Evolutionary conservation across 1,140 invertebrate genomes (phyloP).

Genomic region (Diachasma alloeum): DNA sequence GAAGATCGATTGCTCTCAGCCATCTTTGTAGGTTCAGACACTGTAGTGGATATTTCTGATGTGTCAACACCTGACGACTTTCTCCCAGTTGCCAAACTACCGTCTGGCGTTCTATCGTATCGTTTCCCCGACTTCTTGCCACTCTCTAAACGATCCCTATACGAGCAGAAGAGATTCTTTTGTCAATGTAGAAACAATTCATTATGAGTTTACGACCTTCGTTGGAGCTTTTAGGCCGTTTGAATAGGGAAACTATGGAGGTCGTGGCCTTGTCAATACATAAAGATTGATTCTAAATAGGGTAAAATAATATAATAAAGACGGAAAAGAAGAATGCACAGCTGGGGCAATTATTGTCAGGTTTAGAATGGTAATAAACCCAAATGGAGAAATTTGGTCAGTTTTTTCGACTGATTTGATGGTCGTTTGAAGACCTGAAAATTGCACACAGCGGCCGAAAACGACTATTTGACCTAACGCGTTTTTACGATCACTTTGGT

Average conservation of each 20-base stretch:
- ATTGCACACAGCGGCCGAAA: no score
- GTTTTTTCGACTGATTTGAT: no score
- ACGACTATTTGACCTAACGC: no score
- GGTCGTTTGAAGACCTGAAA: no score
- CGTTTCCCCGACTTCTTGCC: slow-evolving; percentile 19
- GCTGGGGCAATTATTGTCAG: neutral
- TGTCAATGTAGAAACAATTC: neutral
- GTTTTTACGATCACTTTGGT: no score
- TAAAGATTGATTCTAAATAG: neutral
- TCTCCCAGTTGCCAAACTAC: slow-evolving; percentile 48
- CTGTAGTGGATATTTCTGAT: slow-evolving; percentile 48
- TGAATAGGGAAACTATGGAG: neutral
- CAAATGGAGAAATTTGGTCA: neutral
- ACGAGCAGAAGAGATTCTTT: neutral
- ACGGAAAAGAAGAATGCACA: neutral
- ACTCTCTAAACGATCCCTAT: slow-evolving; percentile 9
- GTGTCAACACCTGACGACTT: slow-evolving; percentile 50
- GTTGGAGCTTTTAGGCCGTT: neutral
- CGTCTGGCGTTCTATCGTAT: slow-evolving; percentile 18
- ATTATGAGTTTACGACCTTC: neutral
- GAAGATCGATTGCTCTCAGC: slow-evolving; percentile 74
- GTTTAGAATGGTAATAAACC: neutral
- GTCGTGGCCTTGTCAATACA: neutral
- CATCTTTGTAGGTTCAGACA: slow-evolving; percentile 68
- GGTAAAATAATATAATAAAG: neutral